These are phyloP conservation scores for Rhynchonycteris naso DNA, from an alignment of 2,797 vertebrate species.

Conservation along the genomic window DNA sequence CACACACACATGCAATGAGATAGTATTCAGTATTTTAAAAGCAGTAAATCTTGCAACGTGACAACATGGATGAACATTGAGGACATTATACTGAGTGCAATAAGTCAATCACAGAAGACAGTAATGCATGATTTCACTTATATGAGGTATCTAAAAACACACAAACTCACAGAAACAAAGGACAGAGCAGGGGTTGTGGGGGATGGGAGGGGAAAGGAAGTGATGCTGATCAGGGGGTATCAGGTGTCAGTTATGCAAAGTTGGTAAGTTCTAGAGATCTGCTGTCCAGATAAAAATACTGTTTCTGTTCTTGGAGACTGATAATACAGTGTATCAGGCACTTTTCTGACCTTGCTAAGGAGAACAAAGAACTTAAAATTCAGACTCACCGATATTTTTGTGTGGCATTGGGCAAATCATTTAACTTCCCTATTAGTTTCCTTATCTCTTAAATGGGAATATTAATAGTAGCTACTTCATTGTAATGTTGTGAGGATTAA, in stretches of 20 bases:
- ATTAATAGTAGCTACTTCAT: background rate
- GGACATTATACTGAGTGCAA: background rate
- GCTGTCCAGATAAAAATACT: background rate
- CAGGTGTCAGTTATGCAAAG: background rate
- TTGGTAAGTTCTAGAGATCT: background rate
- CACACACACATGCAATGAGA: background rate
- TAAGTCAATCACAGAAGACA: background rate
- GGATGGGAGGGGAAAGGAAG: no score
- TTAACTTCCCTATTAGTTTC: background rate
- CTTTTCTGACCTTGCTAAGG: background rate
- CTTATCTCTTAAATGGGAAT: background rate
- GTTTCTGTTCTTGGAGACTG: background rate
- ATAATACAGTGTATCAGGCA: background rate
- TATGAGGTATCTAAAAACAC: background rate
- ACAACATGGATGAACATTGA: background rate
- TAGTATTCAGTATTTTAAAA: background rate
- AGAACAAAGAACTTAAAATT: constrained; percentile 14
- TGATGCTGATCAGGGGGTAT: background rate
- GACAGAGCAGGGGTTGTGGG: background rate
- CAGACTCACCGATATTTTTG: background rate
- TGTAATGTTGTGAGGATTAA: background rate
- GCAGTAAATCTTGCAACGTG: background rate
- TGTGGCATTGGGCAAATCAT: background rate
- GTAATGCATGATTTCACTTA: background rate
- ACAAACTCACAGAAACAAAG: background rate